Evolutionary conservation across 2,888 invertebrate species (phyloP), one percentile per base, ranked within the genome.

Genomic region (Molanna angustata): DNA sequence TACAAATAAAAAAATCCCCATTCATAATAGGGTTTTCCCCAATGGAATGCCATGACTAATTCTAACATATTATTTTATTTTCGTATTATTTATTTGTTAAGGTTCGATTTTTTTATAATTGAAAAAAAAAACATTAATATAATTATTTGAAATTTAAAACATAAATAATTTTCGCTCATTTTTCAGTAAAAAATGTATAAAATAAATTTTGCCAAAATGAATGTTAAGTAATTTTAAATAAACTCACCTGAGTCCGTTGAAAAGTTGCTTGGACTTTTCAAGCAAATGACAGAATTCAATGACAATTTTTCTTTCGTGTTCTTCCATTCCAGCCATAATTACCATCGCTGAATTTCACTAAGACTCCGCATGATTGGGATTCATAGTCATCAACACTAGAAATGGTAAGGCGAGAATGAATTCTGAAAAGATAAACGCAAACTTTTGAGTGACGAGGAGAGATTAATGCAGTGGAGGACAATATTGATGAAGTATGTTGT

Each of bases 191-290:
- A n/a, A n/a, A n/a, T n/a, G n/a, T n/a, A n/a, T n/a, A n/a, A n/a
- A n/a, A n/a, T n/a, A n/a, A n/a, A n/a, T n/a, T 27, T 7, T 27
- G 27, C 11, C 27, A 7, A 27, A 27, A 27, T 27, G 11, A 27
- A 27, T 27, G 27, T 7, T 27, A 11, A 7, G 11, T 7, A 27
- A 27, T 6, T 27, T 11, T 7, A 18, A 41, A 20, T 13, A 17
- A 13, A 41, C 66, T 68, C 72, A 92, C 93, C 94, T 84, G 65
- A 97, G 80, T 61, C 95, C 95, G 76, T 96, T 97, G 74, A 97
- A 97, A 58, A 96, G 82, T 74, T 96, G 95, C 74, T 95, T 96
- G 27, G 95, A 94, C 75, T 96, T 96, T 71, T 97, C 97, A 60
- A 96, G 80, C 65, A 96, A 80, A 74, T 96, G 94, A 72, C 93